phyloP scores from a whole-genome alignment of 2,888 invertebrate genomes.

The Pinctada fucata region DNA sequence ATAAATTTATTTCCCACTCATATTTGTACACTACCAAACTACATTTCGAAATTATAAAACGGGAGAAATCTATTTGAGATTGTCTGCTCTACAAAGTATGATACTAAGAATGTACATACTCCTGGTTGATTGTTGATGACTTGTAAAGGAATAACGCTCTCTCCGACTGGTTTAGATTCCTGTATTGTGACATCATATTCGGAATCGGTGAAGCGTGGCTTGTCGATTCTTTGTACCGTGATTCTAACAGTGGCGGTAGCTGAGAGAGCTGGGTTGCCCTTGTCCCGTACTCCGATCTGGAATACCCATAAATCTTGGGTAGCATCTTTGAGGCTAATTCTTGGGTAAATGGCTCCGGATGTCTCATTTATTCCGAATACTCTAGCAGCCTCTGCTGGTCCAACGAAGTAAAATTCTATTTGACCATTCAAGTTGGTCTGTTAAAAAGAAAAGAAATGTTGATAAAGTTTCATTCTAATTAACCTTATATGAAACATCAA shows the following conservation, averaged over 20 bases:
- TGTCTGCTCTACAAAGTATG: too few species aligned
- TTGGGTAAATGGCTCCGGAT: constrained; percentile 47
- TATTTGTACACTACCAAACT: too few species aligned
- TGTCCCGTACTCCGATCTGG: constrained; percentile 87
- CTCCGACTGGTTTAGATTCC: constrained; percentile 38
- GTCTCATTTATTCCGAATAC: constrained; percentile 52
- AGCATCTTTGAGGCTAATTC: constrained; percentile 41
- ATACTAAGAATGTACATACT: constrained; percentile 23
- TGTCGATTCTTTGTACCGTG: constrained; percentile 72
- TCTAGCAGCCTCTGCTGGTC: constrained; percentile 38
- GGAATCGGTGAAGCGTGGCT: constrained; percentile 39
- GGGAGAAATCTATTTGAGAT: too few species aligned
- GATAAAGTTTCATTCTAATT: not conserved
- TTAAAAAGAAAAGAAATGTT: not conserved
- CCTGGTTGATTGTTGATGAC: constrained; percentile 46
- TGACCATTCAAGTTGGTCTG: constrained; percentile 53
- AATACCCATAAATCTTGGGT: constrained; percentile 49
- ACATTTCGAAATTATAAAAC: too few species aligned
- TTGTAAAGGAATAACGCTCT: constrained; percentile 24
- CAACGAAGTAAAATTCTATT: constrained; percentile 46
- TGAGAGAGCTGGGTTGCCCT: constrained; percentile 89
- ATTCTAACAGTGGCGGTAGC: constrained; percentile 89
- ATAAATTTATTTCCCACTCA: too few species aligned
- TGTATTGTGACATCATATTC: constrained; percentile 25
- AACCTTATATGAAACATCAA: not conserved